Evolutionary conservation across 2,888 invertebrate genomes (phyloP).

Genomic region (Busseola fusca): DNA sequence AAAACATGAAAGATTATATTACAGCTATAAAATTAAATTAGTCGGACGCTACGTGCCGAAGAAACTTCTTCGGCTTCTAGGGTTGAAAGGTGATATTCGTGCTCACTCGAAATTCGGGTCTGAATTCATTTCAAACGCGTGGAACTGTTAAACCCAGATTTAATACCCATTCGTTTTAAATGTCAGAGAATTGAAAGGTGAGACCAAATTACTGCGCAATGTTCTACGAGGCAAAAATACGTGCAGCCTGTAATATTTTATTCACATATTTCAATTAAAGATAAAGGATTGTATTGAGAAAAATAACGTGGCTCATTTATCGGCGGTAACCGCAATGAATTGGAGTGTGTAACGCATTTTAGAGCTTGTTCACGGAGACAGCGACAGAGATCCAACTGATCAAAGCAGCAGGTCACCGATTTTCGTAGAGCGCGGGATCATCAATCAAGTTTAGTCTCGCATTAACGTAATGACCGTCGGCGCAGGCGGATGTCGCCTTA

Average conservation of each 20-base stretch:
- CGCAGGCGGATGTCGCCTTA: slow-evolving; percentile 86
- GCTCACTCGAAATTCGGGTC: slow-evolving; percentile 35
- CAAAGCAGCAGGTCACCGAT: slow-evolving; percentile 70
- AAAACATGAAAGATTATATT: slow-evolving; percentile 52
- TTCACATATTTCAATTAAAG: slow-evolving; percentile 16
- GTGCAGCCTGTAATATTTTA: slow-evolving; percentile 20
- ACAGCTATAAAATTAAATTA: slow-evolving; percentile 57
- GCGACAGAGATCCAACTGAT: slow-evolving; percentile 64
- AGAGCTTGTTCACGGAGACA: slow-evolving; percentile 60
- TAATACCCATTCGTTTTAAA: slow-evolving; percentile 52
- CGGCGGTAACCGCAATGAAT: slow-evolving; percentile 32
- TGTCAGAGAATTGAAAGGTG: slow-evolving; percentile 46
- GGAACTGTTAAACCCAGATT: slow-evolving; percentile 52
- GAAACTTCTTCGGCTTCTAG: slow-evolving; percentile 47
- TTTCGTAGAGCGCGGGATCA: slow-evolving; percentile 74
- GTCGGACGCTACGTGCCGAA: slow-evolving; percentile 44
- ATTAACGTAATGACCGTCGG: slow-evolving; percentile 88
- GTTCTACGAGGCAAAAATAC: slow-evolving; percentile 39
- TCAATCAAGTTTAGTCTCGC: slow-evolving; percentile 89
- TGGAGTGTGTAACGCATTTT: slow-evolving; percentile 49
- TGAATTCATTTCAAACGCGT: slow-evolving; percentile 50
- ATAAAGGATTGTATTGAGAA: slow-evolving; percentile 8
- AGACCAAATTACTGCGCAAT: slow-evolving; percentile 41
- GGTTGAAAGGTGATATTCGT: slow-evolving; percentile 56
- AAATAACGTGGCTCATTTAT: slow-evolving; percentile 26